phyloP scores from a whole-genome alignment of 1,140 invertebrate species.

The Calephelis nemesis region DNA sequence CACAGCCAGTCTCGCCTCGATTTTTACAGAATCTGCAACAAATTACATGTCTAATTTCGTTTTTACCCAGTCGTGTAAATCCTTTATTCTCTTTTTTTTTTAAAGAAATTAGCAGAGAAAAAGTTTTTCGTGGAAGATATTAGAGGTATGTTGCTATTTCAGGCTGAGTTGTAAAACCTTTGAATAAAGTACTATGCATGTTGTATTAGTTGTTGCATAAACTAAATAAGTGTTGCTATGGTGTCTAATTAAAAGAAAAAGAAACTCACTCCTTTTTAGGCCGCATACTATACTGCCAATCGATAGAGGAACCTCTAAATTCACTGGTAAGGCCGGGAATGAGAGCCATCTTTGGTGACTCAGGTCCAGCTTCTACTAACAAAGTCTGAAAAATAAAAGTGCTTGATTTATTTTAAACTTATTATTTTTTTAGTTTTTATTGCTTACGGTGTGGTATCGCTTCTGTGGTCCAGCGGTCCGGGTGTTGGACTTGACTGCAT shows the following conservation, averaged over 20 bases:
- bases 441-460: not conserved
- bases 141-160: no score
- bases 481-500: no score
- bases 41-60: slow-evolving; percentile 26
- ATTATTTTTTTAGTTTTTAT: no score
- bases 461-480: not conserved
- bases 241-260: not conserved
- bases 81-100: no score
- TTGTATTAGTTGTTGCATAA: no score
- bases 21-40: slow-evolving; percentile 60
- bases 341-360: slow-evolving; percentile 84
- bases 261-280: slow-evolving; percentile 79
- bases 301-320: slow-evolving; percentile 78
- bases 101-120: not conserved
- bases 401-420: not conserved
- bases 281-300: slow-evolving; percentile 87
- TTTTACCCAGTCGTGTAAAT: no score
- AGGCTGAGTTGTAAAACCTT: no score
- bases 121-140: no score
- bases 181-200: no score
- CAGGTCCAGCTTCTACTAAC: slow-evolving; percentile 83
- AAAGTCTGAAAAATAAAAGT: slow-evolving; percentile 66
- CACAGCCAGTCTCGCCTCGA: slow-evolving; percentile 50
- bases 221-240: not conserved
- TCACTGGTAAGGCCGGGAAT: slow-evolving; percentile 82